A percentile compares a stretch with the other conserved stretches of the same genome.
Evolutionary conservation across 2,888 invertebrate species (phyloP).

Genomic region (Trissolcus brochymenae): DNA sequence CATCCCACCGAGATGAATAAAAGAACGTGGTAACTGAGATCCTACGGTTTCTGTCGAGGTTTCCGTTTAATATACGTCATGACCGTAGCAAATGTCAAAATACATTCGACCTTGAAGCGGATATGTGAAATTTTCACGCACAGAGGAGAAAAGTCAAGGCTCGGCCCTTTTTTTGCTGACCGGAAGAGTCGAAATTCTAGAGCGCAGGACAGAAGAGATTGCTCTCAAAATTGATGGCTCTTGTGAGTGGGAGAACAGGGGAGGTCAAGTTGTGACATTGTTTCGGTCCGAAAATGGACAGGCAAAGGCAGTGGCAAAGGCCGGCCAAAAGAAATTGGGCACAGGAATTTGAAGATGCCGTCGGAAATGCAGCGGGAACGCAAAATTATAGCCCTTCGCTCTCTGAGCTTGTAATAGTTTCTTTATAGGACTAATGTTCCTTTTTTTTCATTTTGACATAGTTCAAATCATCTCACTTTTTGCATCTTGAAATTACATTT

Average conservation of each 20-base stretch:
- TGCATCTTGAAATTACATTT: too few relatives aligned
- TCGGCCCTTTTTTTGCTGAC: background rate
- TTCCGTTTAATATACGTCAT: too few relatives aligned
- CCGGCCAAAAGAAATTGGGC: slow-evolving; percentile 36
- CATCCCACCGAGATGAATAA: too few relatives aligned
- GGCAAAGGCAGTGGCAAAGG: slow-evolving; percentile 32
- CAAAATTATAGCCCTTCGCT: slow-evolving; percentile 40
- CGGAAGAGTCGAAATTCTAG: slow-evolving; percentile 15
- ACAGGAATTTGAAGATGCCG: slow-evolving; percentile 9
- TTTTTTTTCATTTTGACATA: too few relatives aligned
- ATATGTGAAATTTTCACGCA: slow-evolving; percentile 4
- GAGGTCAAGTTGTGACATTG: slow-evolving; percentile 30
- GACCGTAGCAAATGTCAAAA: background rate
- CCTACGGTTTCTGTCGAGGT: too few relatives aligned
- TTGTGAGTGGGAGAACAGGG: background rate
- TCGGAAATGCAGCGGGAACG: slow-evolving; percentile 31
- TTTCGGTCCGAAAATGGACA: slow-evolving; percentile 19
- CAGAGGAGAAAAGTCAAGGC: background rate
- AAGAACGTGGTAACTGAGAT: too few relatives aligned
- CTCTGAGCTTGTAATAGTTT: slow-evolving; percentile 6
- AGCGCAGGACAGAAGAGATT: slow-evolving; percentile 7
- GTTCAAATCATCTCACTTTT: too few relatives aligned
- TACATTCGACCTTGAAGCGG: background rate
- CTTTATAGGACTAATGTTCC: too few relatives aligned
- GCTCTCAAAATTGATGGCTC: slow-evolving; percentile 24